phyloP scores from a whole-genome alignment of 2,888 invertebrate species.

The Philopedon plagiatum region DNA sequence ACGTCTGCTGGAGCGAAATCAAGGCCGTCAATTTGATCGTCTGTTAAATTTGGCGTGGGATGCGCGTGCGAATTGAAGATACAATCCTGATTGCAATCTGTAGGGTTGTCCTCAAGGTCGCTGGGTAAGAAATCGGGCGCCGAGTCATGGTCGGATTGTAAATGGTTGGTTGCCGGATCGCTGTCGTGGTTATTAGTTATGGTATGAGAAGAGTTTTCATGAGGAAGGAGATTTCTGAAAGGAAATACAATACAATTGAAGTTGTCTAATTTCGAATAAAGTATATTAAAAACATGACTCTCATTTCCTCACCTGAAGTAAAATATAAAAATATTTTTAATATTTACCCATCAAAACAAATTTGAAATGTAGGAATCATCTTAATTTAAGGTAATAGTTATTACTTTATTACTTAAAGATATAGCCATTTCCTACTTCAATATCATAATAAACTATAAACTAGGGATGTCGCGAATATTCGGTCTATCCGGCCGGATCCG shows the following conservation, averaged over 20 bases:
- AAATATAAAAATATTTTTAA: too few relatives aligned
- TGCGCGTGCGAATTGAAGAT: slow-evolving; percentile 59
- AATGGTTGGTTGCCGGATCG: background rate
- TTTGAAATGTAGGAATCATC: too few relatives aligned
- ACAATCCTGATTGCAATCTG: slow-evolving; percentile 60
- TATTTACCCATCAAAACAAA: too few relatives aligned
- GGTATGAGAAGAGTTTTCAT: slow-evolving; percentile 12
- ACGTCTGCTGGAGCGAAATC: slow-evolving; percentile 47
- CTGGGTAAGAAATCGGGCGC: slow-evolving; percentile 58
- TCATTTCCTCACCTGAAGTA: too few relatives aligned
- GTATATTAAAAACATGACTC: too few relatives aligned
- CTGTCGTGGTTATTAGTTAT: slow-evolving; percentile 5
- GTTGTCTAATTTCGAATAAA: too few relatives aligned
- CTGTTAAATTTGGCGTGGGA: slow-evolving; percentile 48
- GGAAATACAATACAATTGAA: background rate
- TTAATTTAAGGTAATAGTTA: too few relatives aligned
- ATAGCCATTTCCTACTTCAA: too few relatives aligned
- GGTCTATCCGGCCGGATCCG: too few relatives aligned
- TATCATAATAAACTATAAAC: too few relatives aligned
- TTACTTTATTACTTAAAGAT: too few relatives aligned
- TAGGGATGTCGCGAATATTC: too few relatives aligned
- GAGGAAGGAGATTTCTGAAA: slow-evolving; percentile 37
- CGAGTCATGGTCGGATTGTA: slow-evolving; percentile 18
- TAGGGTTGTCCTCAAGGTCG: slow-evolving; percentile 48
- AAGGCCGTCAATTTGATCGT: slow-evolving; percentile 58